phyloP scores from a whole-genome alignment of 35 echinoderm and acorn worm genomes.

The Apostichopus japonicus region DNA sequence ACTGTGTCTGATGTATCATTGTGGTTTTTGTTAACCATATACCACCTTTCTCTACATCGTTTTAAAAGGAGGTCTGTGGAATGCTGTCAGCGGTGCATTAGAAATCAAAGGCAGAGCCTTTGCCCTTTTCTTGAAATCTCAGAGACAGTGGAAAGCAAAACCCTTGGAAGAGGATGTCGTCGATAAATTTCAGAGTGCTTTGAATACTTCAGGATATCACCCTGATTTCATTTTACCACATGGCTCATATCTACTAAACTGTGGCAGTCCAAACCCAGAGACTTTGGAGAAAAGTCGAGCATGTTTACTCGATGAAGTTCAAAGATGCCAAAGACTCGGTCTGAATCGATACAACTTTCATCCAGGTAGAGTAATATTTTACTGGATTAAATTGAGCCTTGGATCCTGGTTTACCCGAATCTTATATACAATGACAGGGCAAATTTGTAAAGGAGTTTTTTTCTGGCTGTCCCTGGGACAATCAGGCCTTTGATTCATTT shows the following conservation, averaged over 20 bases:
- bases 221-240: constrained; percentile 80
- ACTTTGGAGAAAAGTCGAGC: constrained; percentile 76
- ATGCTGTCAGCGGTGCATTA: constrained; percentile 76
- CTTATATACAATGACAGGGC: too few relatives aligned
- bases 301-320: constrained; percentile 66
- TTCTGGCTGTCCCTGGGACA: neutral
- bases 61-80: constrained; percentile 73
- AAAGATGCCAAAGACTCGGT: constrained; percentile 84
- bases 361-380: constrained; percentile 65
- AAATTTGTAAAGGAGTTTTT: neutral
- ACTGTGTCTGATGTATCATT: too few relatives aligned
- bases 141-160: constrained; percentile 90
- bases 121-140: constrained; percentile 86
- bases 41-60: neutral
- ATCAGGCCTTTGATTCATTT: too few relatives aligned
- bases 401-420: too few relatives aligned
- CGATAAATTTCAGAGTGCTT: constrained; percentile 66
- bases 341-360: constrained; percentile 90
- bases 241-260: constrained; percentile 91
- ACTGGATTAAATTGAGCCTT: too few relatives aligned
- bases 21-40: neutral
- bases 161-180: constrained; percentile 77
- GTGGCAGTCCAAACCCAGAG: constrained; percentile 83
- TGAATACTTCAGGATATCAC: constrained; percentile 59
- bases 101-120: constrained; percentile 80